Conservation (phyloP, 2,888 invertebrate species). For the Drosophila gaucha region DNA sequence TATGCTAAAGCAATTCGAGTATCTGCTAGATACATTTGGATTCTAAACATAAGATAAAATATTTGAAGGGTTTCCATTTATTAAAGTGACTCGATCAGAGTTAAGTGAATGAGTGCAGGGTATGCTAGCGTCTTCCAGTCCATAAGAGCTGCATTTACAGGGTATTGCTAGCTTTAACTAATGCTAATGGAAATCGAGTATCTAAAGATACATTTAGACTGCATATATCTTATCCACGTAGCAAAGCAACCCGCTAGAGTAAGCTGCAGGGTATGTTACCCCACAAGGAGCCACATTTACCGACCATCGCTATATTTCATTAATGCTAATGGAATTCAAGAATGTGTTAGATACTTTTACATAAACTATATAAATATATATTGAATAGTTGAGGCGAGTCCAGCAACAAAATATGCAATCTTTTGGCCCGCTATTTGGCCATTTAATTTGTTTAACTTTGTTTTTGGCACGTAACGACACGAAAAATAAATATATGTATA, state of each 20-base stretch:
- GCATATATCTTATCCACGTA: too few relatives aligned
- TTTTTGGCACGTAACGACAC: constrained; percentile 49
- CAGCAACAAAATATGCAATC: constrained; percentile 14
- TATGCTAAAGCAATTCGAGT: too few relatives aligned
- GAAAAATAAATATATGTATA: constrained; percentile 13
- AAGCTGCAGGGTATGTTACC: too few relatives aligned
- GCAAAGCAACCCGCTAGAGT: too few relatives aligned
- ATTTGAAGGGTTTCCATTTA: too few relatives aligned
- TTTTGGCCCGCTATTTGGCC: constrained; percentile 12
- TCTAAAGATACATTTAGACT: constrained; percentile 25
- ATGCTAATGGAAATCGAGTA: constrained; percentile 13
- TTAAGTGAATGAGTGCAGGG: neutral
- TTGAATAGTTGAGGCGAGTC: constrained; percentile 21
- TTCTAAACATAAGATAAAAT: too few relatives aligned
- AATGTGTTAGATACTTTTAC: constrained; percentile 23
- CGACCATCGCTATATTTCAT: too few relatives aligned
- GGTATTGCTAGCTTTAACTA: too few relatives aligned
- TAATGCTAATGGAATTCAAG: constrained; percentile 13
- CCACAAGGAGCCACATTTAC: too few relatives aligned
- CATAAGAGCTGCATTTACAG: too few relatives aligned
- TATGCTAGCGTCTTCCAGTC: neutral
- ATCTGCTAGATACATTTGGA: constrained; percentile 22
- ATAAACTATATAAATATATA: constrained; percentile 3
- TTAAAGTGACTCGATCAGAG: neutral
- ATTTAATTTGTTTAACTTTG: neutral